Conservation (phyloP, 1,140 invertebrate species). For the Bombus terrestris region DNA sequence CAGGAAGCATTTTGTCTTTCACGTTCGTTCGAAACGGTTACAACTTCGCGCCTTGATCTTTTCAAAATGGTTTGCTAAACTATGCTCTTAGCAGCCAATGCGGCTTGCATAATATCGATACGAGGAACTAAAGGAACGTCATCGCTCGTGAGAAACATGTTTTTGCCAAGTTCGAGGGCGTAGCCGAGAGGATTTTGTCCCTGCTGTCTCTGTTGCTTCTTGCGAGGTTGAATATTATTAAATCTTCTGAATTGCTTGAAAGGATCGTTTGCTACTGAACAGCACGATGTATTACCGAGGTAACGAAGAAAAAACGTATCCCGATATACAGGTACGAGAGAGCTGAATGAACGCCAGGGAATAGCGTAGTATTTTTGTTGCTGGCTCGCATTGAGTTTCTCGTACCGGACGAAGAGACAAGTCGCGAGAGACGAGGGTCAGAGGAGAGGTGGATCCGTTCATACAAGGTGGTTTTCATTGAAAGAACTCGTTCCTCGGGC, state of each 20-base stretch:
- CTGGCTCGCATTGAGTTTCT: slow-evolving; percentile 21
- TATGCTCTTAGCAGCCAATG: background rate
- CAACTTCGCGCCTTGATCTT: background rate
- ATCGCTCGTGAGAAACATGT: background rate
- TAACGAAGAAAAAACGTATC: background rate
- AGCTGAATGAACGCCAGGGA: slow-evolving; percentile 33
- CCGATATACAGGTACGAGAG: too few relatives aligned
- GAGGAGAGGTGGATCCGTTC: slow-evolving; percentile 28
- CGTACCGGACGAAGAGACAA: background rate
- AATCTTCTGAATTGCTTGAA: background rate
- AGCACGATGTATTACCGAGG: background rate
- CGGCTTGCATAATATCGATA: background rate
- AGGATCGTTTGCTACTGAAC: background rate
- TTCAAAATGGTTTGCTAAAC: background rate
- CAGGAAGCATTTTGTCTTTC: slow-evolving; percentile 5
- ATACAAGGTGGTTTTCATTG: slow-evolving; percentile 57
- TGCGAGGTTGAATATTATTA: background rate
- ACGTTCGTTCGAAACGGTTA: background rate
- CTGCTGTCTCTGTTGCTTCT: too few relatives aligned
- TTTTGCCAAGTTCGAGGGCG: background rate
- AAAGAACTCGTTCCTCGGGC: slow-evolving; percentile 50
- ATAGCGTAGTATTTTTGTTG: slow-evolving; percentile 50
- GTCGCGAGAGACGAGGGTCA: background rate
- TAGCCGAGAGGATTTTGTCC: too few relatives aligned
- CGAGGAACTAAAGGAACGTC: background rate